A percentile compares a stretch with the other conserved stretches of the same genome.
These are phyloP conservation scores for Pseudochirops corinnae DNA, from an alignment of 2,797 vertebrate genomes.

Conservation along the genomic window DNA sequence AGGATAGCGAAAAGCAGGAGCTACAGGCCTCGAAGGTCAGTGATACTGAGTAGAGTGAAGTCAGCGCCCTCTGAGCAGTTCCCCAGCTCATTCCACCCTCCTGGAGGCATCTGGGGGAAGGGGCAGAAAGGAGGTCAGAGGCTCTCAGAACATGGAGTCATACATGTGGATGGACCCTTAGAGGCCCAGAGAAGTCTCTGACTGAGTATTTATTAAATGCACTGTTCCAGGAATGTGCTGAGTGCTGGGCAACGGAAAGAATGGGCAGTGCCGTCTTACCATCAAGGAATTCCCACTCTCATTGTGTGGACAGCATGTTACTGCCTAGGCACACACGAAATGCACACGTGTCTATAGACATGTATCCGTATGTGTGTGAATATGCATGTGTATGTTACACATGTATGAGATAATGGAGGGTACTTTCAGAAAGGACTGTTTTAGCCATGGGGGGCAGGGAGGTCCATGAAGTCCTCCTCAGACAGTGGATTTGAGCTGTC, in stretches of 20 bases:
- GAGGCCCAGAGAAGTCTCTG: not conserved
- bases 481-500: not conserved
- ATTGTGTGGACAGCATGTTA: not conserved
- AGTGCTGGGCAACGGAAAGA: not conserved
- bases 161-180: not conserved
- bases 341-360: no score
- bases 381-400: no score
- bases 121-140: not conserved
- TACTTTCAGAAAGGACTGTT: not conserved
- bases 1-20: not conserved
- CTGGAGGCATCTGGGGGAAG: not conserved
- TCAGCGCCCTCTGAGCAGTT: constrained; percentile 26
- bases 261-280: not conserved
- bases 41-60: constrained; percentile 53
- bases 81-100: constrained; percentile 10
- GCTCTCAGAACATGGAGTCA: not conserved
- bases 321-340: not conserved
- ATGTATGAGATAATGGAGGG: not conserved
- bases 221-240: not conserved
- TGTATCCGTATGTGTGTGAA: no score
- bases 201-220: not conserved
- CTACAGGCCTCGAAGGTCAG: not conserved
- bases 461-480: not conserved
- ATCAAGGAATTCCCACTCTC: not conserved
- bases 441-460: not conserved